Base-by-base conservation (phyloP, 2,888 invertebrate genomes). In the Tachina lurida region DNA sequence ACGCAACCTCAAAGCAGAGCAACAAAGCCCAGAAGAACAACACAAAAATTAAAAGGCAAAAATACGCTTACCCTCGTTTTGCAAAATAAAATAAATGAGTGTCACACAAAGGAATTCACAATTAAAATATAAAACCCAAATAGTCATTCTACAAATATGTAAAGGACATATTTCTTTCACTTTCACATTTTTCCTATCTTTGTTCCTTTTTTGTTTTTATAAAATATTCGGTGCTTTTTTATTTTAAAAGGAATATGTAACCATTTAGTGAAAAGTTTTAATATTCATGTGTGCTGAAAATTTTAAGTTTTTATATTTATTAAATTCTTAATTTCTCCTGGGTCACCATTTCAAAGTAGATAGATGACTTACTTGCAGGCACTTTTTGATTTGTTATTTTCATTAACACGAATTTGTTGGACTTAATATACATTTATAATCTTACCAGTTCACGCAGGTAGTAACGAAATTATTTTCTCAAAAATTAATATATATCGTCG, bases 21-120 rank as follows among this genome's bases (percentile, higher is more conserved):
- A 63, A 63, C 41, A 63, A 63, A 62, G 19, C 31, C 39, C 39
- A 63, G n/a, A 79, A 47, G 47, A 56, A 45, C 45, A 63, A 19
- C 56, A 79, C 12, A 39, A 56, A 63, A 73, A 63, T 45, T 65
- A 79, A 71, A 71, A 63, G 71, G 31, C 54, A 56, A 79, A 54
- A 68, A 52, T 54, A 79, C 47, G 12, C 56, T 63, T 56, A 56
- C 63, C 17, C 67, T 45, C 9, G 19, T 88, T 91, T 88, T 89
- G 88, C 88, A 88, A 90, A 90, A 91, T 89, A 90, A 90, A 91
- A 91, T 89, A 89, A 91, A 90, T 90, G 90, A 91, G 87, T 88
- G 83, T 70, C 80, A 89, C 88, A 89, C 87, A 88, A 91, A 90
- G 88, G 89, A 90, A 83, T 77, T 77, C 47, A 65, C 83, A 77